Evolutionary conservation across 2,113 vertebrate species (phyloP), one percentile per base, ranked within the genome.

Genomic region (Murina feae): DNA sequence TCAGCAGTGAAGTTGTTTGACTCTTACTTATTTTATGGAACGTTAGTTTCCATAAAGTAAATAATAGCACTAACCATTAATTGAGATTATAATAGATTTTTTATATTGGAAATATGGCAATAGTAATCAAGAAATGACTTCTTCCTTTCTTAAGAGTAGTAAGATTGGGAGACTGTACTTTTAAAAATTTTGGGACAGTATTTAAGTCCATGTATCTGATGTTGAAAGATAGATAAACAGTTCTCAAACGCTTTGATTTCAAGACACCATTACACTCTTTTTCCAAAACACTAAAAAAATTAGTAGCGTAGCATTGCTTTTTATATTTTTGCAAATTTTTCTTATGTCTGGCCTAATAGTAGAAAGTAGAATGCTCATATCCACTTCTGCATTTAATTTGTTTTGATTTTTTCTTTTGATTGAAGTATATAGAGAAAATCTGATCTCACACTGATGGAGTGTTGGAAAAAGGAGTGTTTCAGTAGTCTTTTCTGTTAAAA

Each of bases 401-500:
- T 84, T 84, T 28, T 89, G 71, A 55, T 55, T 35, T 86, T 17
- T 90, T 87, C 21, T 79, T 88, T 75, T 42, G 0, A 35, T 93
- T 93, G 6, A 80, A 71, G 17, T 72, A 28, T 49, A 32, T 81
- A 42, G 42, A 47, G 72, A 91, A 58, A 80, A 51, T 42, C 32
- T 92, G 44, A 47, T 44, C 42, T 82, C 12, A 84, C 6, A 63
- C 8, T 89, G n/a, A 60, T 84, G 35, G 2, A 3, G 66, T 71
- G 18, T 51, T 92, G 49, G 18, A 47, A 91, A 74, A 80, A 20
- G 5, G 21, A 92, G 55, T 18, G 74, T 79, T 80, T 74, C 14
- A 39, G 1, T 93, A 76, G 75, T 69, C 55, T 88, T 69, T 81
- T 86, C 9, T 80, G 17, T 84, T 95, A 90, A 92, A 92, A 69